Evolutionary conservation across 2,888 invertebrate species (phyloP), one percentile per base, ranked within the genome.

Genomic region (Elmis aenea): DNA sequence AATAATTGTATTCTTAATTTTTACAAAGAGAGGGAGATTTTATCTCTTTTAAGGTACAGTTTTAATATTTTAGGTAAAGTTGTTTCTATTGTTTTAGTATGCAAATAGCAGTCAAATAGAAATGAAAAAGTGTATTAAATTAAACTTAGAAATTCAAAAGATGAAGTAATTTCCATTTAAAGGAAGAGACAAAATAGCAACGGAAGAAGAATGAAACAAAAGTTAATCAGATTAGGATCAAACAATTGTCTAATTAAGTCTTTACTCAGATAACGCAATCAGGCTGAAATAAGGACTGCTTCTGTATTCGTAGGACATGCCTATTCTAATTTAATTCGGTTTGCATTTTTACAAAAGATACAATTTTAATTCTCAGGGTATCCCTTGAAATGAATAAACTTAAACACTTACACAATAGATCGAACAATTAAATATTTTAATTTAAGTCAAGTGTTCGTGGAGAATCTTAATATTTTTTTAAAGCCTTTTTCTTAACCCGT

Each of bases 171-270:
- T 38, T 28, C 26, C 35, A 35, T 42, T 38, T 35, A 38, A 38
- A 42, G 31, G 28, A 31, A 38, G 10, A 26, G 36, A 38, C 32
- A 35, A 35, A 38, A 31, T 35, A 25, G 34, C 23, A 37, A 33
- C 57, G 52, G 55, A 53, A 54, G 57, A 52, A 56, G 52, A 54
- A 52, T 52, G 50, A 50, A 51, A 53, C 55, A 55, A 56, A 59
- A 61, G 57, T 56, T 62, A 59, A 62, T 60, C 55, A 57, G 58
- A 61, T 62, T 59, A 57, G 56, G 54, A 59, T 62, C 63, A 62
- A 62, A 62, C 63, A 62, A 59, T 61, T 57, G 61, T 60, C 57
- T 60, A 61, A 63, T 63, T 63, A 61, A 61, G 58, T 57, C 58
- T 57, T 57, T 52, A 55, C 48, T 44, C 45, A 40, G 42, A 36